Evolutionary conservation across 2,113 vertebrate species (phyloP), one percentile per base, ranked within the genome.

Genomic region (Lutjanus erythropterus): DNA sequence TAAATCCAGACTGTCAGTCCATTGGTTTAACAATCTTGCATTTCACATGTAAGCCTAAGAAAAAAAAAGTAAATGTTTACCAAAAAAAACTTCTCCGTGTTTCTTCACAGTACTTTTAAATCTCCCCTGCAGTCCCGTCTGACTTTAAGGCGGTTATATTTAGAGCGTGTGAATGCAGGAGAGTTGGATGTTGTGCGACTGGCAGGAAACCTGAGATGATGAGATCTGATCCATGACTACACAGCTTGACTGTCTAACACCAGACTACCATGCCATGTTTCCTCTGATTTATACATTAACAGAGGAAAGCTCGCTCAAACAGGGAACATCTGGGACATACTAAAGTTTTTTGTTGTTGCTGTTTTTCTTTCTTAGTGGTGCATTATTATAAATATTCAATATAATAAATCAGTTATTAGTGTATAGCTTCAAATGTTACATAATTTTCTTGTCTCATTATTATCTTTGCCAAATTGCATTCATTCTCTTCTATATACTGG

Each of bases 161-260:
- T 95, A 95, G 94, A 91, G 75, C 23, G 68, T 90, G 92, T 88
- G 91, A 95, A 93, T 91, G 84, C 72, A 65, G 84, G 61, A 78
- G 91, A 88, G 82, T 42, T 66, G 84, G 79, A 86, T 42, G 65
- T 70, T 86, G 62, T 18, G 76, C 35, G 73, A 83, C 80, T 77
- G 56, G 68, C 60, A 59, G 59, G 92, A 83, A 94, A 95, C 81
- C 74, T 75, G 93, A 94, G 92, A 87, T n/a, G 81, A 80, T 19
- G 81, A 84, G 80, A 89, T 50, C 29, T 42, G 75, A 80, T 81
- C 71, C 68, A 60, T 25, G 33, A 46, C 86, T 19, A 64, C 77
- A 59, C 75, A 56, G 59, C 76, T 14, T 14, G 46, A 35, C 19
- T 0, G 29, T 61, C 77, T 56, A 21, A 44, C 75, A 14, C 41